A percentile compares a stretch with the other conserved stretches of the same genome.
Conservation (phyloP, 2,888 invertebrate genomes). For the Parasteatoda lunata region DNA sequence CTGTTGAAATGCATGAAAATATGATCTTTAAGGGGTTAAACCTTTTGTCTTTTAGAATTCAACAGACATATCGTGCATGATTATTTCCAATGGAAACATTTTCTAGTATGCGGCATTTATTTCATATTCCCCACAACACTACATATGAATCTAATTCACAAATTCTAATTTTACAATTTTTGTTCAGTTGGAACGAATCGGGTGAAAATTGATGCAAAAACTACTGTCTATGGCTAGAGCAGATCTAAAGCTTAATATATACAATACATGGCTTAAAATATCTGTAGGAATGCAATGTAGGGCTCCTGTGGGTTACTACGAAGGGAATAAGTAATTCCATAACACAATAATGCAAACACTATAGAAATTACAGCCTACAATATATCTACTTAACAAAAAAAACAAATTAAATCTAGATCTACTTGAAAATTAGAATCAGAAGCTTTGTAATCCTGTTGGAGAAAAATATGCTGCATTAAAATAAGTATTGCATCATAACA, state of each 20-base stretch:
- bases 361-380: not conserved
- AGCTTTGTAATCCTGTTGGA: conserved; percentile 40
- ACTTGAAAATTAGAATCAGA: conserved; percentile 42
- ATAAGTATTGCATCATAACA: not conserved
- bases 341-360: not conserved
- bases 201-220: conserved; percentile 19
- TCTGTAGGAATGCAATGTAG: not conserved
- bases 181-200: not conserved
- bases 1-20: no score
- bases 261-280: not conserved
- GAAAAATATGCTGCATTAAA: conserved; percentile 46
- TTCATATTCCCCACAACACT: no score
- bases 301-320: not conserved
- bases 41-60: no score
- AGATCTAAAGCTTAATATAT: not conserved
- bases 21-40: no score
- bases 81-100: no score
- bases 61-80: no score
- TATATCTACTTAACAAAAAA: conserved; percentile 12
- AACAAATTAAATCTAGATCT: conserved; percentile 53
- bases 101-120: no score
- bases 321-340: not conserved
- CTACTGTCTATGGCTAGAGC: conserved; percentile 6
- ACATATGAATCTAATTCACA: no score
- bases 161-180: not conserved